These are phyloP conservation scores for Phania funesta DNA, from an alignment of 2,888 invertebrate genomes.

Conservation along the genomic window DNA sequence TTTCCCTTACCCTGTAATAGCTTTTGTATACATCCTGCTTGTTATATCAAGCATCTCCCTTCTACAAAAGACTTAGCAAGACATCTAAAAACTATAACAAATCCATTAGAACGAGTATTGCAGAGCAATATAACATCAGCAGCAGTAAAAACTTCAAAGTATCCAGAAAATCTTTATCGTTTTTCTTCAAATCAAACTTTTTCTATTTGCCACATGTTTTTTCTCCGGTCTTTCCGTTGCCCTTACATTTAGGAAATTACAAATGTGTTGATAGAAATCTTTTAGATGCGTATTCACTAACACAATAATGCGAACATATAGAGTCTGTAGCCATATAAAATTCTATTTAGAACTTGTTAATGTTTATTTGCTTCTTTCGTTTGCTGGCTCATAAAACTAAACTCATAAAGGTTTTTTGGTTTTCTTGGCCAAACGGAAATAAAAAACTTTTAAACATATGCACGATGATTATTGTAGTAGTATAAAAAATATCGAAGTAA, in stretches of 20 bases:
- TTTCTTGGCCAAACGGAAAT: background rate
- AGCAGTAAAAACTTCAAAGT: slow-evolving; percentile 5
- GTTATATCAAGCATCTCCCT: background rate
- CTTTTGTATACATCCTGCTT: too few species aligned
- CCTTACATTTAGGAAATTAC: slow-evolving; percentile 42
- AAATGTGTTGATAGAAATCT: slow-evolving; percentile 54
- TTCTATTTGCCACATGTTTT: background rate
- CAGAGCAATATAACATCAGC: background rate
- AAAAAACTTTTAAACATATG: slow-evolving; percentile 34
- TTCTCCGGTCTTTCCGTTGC: too few species aligned
- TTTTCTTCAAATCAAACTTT: slow-evolving; percentile 20
- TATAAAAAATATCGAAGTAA: slow-evolving; percentile 18
- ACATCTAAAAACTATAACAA: slow-evolving; percentile 41
- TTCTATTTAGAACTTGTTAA: slow-evolving; percentile 34
- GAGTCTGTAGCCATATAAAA: slow-evolving; percentile 18
- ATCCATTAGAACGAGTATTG: slow-evolving; percentile 48
- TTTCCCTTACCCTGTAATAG: background rate
- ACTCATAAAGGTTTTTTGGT: slow-evolving; percentile 49
- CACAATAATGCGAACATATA: slow-evolving; percentile 7
- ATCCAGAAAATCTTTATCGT: slow-evolving; percentile 32
- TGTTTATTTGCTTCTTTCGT: background rate
- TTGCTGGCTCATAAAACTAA: slow-evolving; percentile 36
- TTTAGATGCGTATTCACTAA: background rate
- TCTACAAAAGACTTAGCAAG: background rate
- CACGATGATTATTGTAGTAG: slow-evolving; percentile 25